These are phyloP conservation scores for Psittacus erithacus DNA, from an alignment of 2,113 vertebrate species.

Conservation along the genomic window DNA sequence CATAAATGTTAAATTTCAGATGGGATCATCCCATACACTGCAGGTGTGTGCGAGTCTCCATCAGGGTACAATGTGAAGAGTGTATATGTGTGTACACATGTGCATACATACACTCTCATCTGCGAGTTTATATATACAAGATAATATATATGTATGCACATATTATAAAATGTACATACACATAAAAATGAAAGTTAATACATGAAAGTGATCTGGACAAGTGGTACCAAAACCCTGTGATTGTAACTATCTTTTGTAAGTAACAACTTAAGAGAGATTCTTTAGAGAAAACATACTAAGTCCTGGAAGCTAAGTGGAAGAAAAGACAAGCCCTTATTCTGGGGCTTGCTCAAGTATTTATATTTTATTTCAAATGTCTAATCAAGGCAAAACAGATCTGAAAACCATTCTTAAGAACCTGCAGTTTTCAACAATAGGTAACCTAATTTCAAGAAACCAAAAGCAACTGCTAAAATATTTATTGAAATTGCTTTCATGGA, in stretches of 20 bases:
- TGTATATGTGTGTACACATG: background rate
- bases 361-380: conserved; percentile 2
- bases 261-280: background rate
- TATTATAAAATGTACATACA: background rate
- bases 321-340: background rate
- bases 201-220: background rate
- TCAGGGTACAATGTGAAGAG: fast-evolving
- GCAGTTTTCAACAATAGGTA: conserved; percentile 6
- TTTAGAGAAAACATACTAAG: background rate
- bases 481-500: conserved; percentile 52
- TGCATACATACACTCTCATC: no score
- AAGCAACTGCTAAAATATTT: conserved; percentile 34
- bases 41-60: fast-evolving
- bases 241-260: background rate
- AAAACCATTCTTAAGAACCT: background rate
- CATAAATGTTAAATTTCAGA: background rate
- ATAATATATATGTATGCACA: background rate
- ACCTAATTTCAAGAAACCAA: conserved; percentile 44
- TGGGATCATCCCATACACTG: background rate
- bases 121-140: background rate
- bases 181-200: background rate
- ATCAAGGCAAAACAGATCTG: background rate
- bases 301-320: background rate
- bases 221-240: background rate
- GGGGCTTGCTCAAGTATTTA: background rate